phyloP scores from a whole-genome alignment of 2,113 vertebrate species.

The Cepphus grylle region DNA sequence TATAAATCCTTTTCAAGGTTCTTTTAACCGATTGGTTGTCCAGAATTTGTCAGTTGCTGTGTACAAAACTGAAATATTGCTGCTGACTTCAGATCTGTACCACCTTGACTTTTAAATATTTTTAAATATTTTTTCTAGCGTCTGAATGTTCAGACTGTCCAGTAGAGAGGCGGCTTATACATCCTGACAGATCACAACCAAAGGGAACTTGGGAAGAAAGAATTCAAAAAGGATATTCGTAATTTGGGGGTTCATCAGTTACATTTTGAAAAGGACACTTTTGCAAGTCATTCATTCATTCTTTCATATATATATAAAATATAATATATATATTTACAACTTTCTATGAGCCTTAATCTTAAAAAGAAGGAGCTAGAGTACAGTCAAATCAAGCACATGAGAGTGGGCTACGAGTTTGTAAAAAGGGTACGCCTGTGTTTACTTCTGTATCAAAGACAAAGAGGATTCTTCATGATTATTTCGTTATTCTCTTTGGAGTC shows the following conservation, averaged over 20 bases:
- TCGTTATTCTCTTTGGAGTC: neutral
- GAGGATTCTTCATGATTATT: neutral
- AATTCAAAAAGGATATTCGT: neutral
- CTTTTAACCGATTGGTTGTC: neutral
- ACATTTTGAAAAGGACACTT: neutral
- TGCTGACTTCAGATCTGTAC: neutral
- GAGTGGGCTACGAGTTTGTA: neutral
- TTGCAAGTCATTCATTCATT: neutral
- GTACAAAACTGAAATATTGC: neutral
- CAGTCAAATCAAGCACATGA: neutral
- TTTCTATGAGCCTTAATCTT: neutral
- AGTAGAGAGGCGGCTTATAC: neutral
- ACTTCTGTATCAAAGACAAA: neutral
- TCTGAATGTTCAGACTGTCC: neutral
- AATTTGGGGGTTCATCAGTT: neutral
- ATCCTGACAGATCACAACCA: neutral
- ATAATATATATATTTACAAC: neutral
- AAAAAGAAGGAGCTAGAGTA: neutral
- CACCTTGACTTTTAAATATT: neutral
- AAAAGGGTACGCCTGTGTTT: neutral
- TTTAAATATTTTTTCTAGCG: neutral
- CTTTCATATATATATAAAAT: neutral
- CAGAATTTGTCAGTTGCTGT: neutral
- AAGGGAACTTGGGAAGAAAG: neutral
- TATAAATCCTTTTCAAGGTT: neutral